Evolutionary conservation across 2,888 invertebrate genomes (phyloP).

Genomic region (Norana najaformis): DNA sequence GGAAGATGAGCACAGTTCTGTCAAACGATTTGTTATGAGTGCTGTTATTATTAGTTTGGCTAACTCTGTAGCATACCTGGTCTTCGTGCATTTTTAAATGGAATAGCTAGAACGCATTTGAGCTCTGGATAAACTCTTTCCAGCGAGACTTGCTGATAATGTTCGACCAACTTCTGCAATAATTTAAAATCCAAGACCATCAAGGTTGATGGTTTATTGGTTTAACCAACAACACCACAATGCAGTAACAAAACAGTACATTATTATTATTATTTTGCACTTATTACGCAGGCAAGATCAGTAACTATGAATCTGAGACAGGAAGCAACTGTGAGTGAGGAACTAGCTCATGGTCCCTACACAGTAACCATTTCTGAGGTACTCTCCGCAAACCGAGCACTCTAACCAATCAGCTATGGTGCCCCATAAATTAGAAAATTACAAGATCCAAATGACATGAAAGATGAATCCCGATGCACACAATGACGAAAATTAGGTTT

Average conservation of each 20-base stretch:
- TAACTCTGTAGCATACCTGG: background rate
- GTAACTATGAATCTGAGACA: too few relatives aligned
- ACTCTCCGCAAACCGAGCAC: too few relatives aligned
- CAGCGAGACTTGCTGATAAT: constrained; percentile 17
- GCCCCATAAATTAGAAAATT: too few relatives aligned
- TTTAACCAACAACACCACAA: background rate
- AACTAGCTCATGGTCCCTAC: too few relatives aligned
- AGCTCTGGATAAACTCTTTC: constrained; percentile 20
- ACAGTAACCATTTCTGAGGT: too few relatives aligned
- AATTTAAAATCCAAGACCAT: background rate
- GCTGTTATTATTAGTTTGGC: background rate
- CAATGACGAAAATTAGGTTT: background rate
- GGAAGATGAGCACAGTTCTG: too few relatives aligned
- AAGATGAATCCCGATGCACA: background rate
- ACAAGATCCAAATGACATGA: background rate
- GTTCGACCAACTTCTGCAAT: background rate
- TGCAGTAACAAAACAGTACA: background rate
- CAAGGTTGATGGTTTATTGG: background rate
- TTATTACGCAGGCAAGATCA: too few relatives aligned
- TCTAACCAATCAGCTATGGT: too few relatives aligned
- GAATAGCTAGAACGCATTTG: background rate
- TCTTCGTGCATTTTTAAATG: background rate
- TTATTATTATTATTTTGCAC: too few relatives aligned
- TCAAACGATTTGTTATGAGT: too few relatives aligned
- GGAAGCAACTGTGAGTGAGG: too few relatives aligned